These are phyloP conservation scores for Thermophis baileyi DNA, from an alignment of 2,113 vertebrate species.

Conservation along the genomic window DNA sequence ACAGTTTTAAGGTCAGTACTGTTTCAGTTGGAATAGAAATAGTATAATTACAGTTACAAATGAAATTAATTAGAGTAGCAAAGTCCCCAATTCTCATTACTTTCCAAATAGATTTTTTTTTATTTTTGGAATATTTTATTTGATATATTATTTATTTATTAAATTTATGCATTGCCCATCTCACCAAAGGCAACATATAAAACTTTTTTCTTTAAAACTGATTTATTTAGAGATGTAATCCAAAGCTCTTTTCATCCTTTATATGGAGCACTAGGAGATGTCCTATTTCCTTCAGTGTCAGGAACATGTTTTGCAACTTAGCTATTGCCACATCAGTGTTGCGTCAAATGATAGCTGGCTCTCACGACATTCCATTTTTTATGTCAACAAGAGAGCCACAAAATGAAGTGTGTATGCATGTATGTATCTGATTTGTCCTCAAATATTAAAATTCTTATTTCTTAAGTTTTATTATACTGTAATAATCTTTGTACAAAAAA, in stretches of 20 bases:
- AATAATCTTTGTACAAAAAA: background rate
- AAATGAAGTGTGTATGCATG: background rate
- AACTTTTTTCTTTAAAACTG: background rate
- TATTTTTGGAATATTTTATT: background rate
- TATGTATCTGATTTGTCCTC: background rate
- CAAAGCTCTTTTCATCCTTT: background rate
- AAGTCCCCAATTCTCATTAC: background rate
- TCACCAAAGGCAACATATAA: background rate
- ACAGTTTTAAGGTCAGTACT: background rate
- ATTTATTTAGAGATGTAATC: background rate
- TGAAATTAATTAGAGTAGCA: background rate
- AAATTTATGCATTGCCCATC: background rate
- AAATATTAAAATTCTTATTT: background rate
- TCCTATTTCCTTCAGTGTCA: background rate
- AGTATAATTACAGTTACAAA: background rate
- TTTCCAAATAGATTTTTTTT: background rate
- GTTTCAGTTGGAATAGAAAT: background rate
- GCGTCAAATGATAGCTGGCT: background rate
- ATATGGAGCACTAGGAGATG: no score
- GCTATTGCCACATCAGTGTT: background rate
- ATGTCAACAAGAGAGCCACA: background rate
- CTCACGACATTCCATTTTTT: background rate
- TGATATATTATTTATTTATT: background rate
- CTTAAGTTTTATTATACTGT: background rate
- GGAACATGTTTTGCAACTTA: background rate